These are phyloP conservation scores for Dascillus cervinus DNA, from an alignment of 2,888 invertebrate genomes.

Conservation along the genomic window DNA sequence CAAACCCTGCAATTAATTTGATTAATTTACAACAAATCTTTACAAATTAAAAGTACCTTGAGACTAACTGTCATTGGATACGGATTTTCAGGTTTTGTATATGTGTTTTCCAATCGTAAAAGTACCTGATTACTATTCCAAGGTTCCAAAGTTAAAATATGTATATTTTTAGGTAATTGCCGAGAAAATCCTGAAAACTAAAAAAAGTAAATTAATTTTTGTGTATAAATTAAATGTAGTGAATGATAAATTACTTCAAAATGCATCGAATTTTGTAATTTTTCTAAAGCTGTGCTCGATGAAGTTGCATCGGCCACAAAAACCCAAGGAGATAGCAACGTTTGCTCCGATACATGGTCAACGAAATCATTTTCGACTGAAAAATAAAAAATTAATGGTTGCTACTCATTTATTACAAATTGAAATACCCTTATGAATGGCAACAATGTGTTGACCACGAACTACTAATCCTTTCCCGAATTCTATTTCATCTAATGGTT, in stretches of 20 bases:
- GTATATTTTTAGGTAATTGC: conserved; percentile 57
- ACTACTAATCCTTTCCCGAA: conserved; percentile 57
- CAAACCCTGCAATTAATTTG: conserved; percentile 35
- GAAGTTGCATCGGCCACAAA: conserved; percentile 10
- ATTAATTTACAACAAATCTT: too few species aligned
- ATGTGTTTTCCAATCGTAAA: conserved; percentile 67
- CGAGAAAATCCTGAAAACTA: conserved; percentile 43
- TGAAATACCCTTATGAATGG: too few species aligned
- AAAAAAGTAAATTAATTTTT: conserved; percentile 9
- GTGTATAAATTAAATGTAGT: background rate
- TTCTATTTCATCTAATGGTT: conserved; percentile 75
- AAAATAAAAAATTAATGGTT: too few species aligned
- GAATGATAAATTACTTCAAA: conserved; percentile 24
- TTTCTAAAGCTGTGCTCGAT: conserved; percentile 42
- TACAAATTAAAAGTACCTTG: conserved; percentile 34
- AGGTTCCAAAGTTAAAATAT: conserved; percentile 70
- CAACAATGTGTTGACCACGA: conserved; percentile 53
- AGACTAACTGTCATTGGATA: conserved; percentile 50
- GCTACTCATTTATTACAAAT: too few species aligned
- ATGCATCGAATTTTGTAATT: conserved; percentile 20
- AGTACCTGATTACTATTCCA: conserved; percentile 53
- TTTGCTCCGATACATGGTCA: too few species aligned
- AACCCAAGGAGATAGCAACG: conserved; percentile 27
- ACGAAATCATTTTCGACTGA: too few species aligned
- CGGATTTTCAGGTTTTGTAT: conserved; percentile 56